Conservation (phyloP, 1,140 invertebrate species). For the Pissodes strobi region DNA sequence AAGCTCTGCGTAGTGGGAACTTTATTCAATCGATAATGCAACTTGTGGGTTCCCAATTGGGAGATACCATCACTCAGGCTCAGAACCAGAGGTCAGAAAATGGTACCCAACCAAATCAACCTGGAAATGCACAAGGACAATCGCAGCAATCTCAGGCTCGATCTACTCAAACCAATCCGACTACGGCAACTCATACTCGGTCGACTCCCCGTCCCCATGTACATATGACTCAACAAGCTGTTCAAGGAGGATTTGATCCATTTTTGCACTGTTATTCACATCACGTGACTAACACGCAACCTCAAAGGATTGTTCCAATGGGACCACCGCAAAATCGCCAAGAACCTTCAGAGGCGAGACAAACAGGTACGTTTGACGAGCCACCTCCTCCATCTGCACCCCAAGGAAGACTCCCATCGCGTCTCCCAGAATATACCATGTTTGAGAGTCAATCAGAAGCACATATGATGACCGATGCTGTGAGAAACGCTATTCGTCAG, state of each 20-base stretch:
- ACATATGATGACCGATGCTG: too few species aligned
- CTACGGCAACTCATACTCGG: slow-evolving; percentile 68
- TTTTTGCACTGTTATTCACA: slow-evolving; percentile 72
- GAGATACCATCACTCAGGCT: slow-evolving; percentile 4
- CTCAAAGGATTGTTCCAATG: slow-evolving; percentile 19
- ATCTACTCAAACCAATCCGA: slow-evolving; percentile 67
- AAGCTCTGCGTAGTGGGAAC: too few species aligned
- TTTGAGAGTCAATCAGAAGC: too few species aligned
- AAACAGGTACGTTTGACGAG: neutral
- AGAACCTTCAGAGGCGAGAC: neutral
- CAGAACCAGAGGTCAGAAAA: slow-evolving; percentile 20
- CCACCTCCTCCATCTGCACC: neutral
- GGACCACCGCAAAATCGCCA: neutral
- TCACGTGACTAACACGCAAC: slow-evolving; percentile 55
- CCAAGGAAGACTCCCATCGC: too few species aligned
- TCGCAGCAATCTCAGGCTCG: slow-evolving; percentile 56
- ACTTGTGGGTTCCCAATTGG: slow-evolving; percentile 49
- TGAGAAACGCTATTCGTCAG: too few species aligned
- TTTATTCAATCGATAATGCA: slow-evolving; percentile 68
- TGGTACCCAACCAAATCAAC: slow-evolving; percentile 17
- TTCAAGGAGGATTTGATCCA: slow-evolving; percentile 66
- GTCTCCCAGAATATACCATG: too few species aligned
- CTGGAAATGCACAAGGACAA: slow-evolving; percentile 30
- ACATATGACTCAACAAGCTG: slow-evolving; percentile 56
- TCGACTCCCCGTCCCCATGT: slow-evolving; percentile 68